phyloP scores from a whole-genome alignment of 2,113 vertebrate species.

The Chinchilla lanigera region DNA sequence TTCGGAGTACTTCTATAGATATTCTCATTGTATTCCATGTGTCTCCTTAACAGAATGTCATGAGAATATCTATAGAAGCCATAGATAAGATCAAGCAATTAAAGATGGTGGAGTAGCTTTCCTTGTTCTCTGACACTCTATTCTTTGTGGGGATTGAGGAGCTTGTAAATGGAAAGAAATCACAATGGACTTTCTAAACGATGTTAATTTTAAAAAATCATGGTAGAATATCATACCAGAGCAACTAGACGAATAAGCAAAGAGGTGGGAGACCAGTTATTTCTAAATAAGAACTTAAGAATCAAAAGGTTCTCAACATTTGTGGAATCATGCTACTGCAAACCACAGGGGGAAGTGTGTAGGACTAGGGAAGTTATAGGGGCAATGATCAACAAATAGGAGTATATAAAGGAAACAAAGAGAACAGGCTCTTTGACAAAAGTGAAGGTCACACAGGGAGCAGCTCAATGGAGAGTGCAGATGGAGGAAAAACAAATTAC shows the following conservation, averaged over 20 bases:
- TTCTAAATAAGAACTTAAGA: background rate
- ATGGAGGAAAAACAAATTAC: background rate
- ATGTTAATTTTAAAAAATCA: background rate
- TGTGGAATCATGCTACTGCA: background rate
- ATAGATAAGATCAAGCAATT: background rate
- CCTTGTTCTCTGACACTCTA: background rate
- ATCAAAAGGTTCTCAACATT: constrained; percentile 15
- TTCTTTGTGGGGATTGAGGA: background rate
- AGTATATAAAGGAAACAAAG: background rate
- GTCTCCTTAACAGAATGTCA: background rate
- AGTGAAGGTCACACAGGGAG: background rate
- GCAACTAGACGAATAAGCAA: background rate
- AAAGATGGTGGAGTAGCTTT: background rate
- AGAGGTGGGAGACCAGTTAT: background rate
- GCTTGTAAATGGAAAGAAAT: constrained; percentile 22
- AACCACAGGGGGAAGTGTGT: background rate
- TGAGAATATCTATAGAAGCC: background rate
- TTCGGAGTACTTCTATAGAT: background rate
- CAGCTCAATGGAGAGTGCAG: background rate
- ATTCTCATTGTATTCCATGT: background rate
- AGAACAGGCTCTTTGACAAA: constrained; percentile 28
- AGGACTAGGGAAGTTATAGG: background rate
- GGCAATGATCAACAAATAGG: background rate
- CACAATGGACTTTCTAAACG: background rate
- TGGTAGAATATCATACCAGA: background rate